Evolutionary conservation across 2,888 invertebrate genomes (phyloP).

Genomic region (Apodemia mormo): DNA sequence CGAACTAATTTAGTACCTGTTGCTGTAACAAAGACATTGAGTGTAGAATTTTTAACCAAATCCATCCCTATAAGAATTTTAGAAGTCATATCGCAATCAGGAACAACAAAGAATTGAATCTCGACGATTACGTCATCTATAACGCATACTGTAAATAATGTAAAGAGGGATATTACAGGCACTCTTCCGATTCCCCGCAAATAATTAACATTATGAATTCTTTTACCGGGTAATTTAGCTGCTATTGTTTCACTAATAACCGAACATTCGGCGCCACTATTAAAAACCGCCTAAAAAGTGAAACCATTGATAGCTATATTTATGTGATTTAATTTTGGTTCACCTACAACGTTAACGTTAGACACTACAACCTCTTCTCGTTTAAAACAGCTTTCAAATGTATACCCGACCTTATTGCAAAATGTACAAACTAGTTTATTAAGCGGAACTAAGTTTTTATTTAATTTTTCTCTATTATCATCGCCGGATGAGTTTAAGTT

Average conservation of each 20-base stretch:
- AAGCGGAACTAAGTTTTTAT: neutral
- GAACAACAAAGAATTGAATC: slow-evolving; percentile 23
- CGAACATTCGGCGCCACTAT: slow-evolving; percentile 45
- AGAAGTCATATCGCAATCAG: slow-evolving; percentile 28
- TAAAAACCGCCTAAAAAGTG: slow-evolving; percentile 37
- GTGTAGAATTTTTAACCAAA: slow-evolving; percentile 20
- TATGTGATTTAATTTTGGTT: slow-evolving; percentile 29
- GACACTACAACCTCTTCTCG: slow-evolving; percentile 35
- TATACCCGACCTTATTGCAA: slow-evolving; percentile 39
- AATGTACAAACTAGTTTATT: slow-evolving; percentile 32
- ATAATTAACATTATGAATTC: slow-evolving; percentile 28
- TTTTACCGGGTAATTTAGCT: slow-evolving; percentile 37
- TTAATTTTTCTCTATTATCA: neutral
- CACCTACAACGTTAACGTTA: slow-evolving; percentile 38
- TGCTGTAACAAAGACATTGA: slow-evolving; percentile 24
- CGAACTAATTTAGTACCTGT: slow-evolving; percentile 5
- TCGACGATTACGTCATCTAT: slow-evolving; percentile 27
- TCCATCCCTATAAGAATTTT: slow-evolving; percentile 30
- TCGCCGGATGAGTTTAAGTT: neutral
- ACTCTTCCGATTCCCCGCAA: slow-evolving; percentile 26
- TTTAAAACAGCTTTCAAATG: slow-evolving; percentile 39
- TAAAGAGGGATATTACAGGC: slow-evolving; percentile 23
- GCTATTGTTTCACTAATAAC: slow-evolving; percentile 41
- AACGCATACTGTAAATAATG: slow-evolving; percentile 21
- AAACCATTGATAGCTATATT: slow-evolving; percentile 25